Conservation (phyloP, 2,888 invertebrate species). For the Dinocampus coccinellae region DNA sequence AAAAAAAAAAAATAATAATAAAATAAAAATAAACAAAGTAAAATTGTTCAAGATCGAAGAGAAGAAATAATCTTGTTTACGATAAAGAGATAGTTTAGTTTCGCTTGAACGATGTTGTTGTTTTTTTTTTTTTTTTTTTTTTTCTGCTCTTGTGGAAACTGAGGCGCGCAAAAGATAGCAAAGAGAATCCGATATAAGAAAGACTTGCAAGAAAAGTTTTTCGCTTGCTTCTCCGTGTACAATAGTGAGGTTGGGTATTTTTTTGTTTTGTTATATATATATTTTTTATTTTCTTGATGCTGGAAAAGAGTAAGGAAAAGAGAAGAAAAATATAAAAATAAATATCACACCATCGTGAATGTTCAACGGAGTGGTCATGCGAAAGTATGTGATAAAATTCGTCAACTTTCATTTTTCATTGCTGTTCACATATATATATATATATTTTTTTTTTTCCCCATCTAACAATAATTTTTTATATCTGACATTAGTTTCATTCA, state of each 20-base stretch:
- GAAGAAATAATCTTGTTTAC: background rate
- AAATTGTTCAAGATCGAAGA: background rate
- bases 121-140: too few species aligned
- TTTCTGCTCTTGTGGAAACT: background rate
- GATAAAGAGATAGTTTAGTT: background rate
- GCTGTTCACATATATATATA: background rate
- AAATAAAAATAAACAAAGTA: background rate
- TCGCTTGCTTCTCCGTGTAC: background rate
- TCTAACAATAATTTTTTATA: background rate
- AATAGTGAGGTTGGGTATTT: background rate
- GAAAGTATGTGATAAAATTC: constrained; percentile 14
- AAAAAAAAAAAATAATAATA: background rate
- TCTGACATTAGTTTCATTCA: background rate
- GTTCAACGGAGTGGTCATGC: constrained; percentile 17
- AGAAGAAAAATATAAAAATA: background rate
- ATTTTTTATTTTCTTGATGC: background rate
- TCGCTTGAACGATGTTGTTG: background rate
- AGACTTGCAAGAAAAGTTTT: constrained; percentile 8
- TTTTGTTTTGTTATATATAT: background rate
- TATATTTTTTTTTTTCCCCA: background rate
- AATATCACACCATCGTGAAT: background rate
- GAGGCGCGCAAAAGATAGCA: background rate
- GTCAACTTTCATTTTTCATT: background rate
- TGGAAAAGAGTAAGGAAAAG: background rate
- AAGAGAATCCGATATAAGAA: constrained; percentile 3